Evolutionary conservation across 2,797 vertebrate genomes (phyloP).

Genomic region (Aulostomus chinensis): DNA sequence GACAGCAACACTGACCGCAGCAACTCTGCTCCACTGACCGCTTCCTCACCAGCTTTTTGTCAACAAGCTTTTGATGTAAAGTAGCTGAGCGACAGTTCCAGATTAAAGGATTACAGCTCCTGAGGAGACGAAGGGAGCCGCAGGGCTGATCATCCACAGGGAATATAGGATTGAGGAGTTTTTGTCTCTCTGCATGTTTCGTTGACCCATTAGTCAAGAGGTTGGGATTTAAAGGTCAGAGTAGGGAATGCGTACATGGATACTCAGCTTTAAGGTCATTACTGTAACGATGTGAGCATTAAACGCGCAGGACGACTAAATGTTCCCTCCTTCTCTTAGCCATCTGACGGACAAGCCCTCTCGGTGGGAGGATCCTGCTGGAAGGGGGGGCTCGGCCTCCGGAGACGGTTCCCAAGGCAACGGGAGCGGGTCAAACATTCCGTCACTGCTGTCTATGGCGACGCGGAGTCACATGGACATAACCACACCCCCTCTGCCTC

Average conservation of each 20-base stretch:
- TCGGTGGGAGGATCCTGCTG: constrained; percentile 85
- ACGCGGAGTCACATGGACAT: constrained; percentile 94
- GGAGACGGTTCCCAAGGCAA: constrained; percentile 83
- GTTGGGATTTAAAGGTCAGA: not conserved
- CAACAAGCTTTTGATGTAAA: constrained; percentile 9
- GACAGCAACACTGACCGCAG: no score
- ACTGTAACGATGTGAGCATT: not conserved
- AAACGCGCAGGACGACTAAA: constrained; percentile 1
- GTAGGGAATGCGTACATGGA: not conserved
- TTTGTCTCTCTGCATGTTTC: not conserved
- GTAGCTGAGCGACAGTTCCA: not conserved
- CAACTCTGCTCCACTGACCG: not conserved
- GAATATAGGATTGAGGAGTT: not conserved
- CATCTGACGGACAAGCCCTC: constrained; percentile 85
- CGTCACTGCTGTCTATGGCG: constrained; percentile 92
- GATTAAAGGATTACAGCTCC: constrained; percentile 5
- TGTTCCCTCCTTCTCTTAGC: constrained; percentile 59
- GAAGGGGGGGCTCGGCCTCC: constrained; percentile 73
- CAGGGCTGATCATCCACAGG: not conserved
- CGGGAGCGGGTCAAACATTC: constrained; percentile 85
- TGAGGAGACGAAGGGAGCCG: not conserved
- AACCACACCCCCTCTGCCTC: constrained; percentile 91
- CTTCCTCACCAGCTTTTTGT: constrained; percentile 10
- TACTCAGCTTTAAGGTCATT: no score
- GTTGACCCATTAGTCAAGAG: not conserved